phyloP scores from a whole-genome alignment of 2,888 invertebrate species.

The Megaustenia siamemsis region DNA sequence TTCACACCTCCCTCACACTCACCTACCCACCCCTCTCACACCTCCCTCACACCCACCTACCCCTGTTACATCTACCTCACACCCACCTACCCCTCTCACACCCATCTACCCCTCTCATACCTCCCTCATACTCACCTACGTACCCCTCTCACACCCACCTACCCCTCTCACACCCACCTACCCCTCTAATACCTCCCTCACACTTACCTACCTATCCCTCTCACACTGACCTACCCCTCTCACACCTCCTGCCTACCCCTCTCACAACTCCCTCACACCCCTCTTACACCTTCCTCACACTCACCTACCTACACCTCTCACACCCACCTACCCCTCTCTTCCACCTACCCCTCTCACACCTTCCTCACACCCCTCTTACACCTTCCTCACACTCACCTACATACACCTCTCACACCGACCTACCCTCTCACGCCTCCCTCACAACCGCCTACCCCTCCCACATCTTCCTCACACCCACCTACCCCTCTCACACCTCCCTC shows the following conservation, averaged over 20 bases:
- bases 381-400: background rate
- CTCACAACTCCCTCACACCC: background rate
- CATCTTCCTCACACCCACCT: background rate
- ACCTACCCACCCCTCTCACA: too few relatives aligned
- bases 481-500: background rate
- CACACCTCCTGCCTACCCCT: background rate
- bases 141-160: background rate
- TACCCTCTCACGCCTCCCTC: background rate
- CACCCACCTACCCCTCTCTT: background rate
- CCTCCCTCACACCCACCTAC: too few relatives aligned
- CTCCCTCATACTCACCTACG: background rate
- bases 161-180: background rate
- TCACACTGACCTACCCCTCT: background rate
- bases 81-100: too few relatives aligned
- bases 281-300: background rate
- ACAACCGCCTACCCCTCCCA: background rate
- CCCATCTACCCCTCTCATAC: too few relatives aligned
- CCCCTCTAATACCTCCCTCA: background rate
- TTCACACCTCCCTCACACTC: too few relatives aligned
- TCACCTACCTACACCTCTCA: background rate
- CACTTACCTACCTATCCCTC: background rate
- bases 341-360: background rate
- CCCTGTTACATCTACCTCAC: too few relatives aligned
- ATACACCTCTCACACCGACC: background rate
- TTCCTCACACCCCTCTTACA: background rate